Conservation (phyloP, 2,888 invertebrate species). For the Eupithecia exiguata region DNA sequence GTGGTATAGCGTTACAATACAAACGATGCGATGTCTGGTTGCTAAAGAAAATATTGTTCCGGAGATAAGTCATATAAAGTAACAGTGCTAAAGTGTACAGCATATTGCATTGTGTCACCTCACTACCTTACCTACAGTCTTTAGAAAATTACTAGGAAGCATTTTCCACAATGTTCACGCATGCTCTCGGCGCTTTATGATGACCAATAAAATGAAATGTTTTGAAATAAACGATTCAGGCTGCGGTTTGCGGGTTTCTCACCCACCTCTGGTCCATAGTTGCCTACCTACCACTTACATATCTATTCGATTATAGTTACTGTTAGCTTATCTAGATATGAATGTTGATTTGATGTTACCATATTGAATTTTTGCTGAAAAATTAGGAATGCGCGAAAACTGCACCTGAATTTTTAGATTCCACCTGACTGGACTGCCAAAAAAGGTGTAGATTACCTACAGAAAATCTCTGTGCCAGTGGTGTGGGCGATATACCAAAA, state of each 20-base stretch:
- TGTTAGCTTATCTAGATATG: not conserved
- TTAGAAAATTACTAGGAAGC: slow-evolving; percentile 49
- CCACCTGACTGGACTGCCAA: too few relatives aligned
- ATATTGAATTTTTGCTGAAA: not conserved
- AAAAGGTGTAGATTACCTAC: too few relatives aligned
- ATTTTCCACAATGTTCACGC: slow-evolving; percentile 49
- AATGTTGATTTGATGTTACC: too few relatives aligned
- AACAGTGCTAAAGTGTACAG: slow-evolving; percentile 24
- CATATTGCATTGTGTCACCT: slow-evolving; percentile 37
- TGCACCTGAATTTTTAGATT: too few relatives aligned
- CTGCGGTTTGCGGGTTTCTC: slow-evolving; percentile 20
- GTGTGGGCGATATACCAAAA: too few relatives aligned
- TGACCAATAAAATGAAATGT: slow-evolving; percentile 60
- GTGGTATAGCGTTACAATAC: not conserved
- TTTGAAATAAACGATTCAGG: slow-evolving; percentile 49
- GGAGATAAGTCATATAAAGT: not conserved
- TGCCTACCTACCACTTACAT: not conserved
- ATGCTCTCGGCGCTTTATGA: slow-evolving; percentile 52
- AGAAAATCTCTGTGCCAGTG: too few relatives aligned
- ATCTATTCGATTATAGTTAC: not conserved
- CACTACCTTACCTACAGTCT: slow-evolving; percentile 30
- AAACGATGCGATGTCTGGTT: not conserved
- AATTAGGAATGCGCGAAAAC: not conserved
- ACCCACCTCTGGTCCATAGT: not conserved
- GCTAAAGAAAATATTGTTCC: slow-evolving; percentile 5